These are phyloP conservation scores for Myotis pilosus DNA, from an alignment of 2,797 vertebrate species.

Conservation along the genomic window DNA sequence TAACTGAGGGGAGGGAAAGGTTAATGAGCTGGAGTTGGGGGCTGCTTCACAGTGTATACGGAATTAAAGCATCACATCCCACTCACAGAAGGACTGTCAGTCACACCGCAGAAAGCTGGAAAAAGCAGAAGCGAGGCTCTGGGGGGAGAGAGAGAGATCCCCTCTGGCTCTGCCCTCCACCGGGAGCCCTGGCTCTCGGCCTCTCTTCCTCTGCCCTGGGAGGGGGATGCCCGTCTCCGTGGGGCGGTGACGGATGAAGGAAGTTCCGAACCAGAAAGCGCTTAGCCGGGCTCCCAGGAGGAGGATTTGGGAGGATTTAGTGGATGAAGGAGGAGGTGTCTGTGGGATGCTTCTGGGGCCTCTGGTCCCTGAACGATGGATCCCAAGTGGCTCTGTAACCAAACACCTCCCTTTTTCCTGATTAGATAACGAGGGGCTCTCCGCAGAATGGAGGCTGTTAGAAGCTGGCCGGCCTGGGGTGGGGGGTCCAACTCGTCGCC, in stretches of 20 bases:
- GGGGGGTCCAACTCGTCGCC: neutral
- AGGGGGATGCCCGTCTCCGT: neutral
- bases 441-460: neutral
- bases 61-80: neutral
- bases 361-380: neutral
- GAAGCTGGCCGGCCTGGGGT: neutral
- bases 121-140: neutral
- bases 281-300: accelerated
- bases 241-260: neutral
- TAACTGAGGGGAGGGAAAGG: neutral
- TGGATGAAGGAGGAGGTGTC: neutral
- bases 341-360: neutral
- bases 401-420: neutral
- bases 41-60: too few species aligned
- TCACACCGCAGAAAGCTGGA: neutral
- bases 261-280: neutral
- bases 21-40: neutral
- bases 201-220: neutral
- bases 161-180: too few species aligned
- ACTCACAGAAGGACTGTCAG: neutral
- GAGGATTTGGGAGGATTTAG: neutral
- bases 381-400: neutral
- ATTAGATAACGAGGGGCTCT: neutral
- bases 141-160: neutral
- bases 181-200: neutral